A percentile compares a stretch with the other conserved stretches of the same genome.
These are phyloP conservation scores for Odontamblyopus lacepedii DNA, from an alignment of 2,797 vertebrate genomes.

Conservation along the genomic window DNA sequence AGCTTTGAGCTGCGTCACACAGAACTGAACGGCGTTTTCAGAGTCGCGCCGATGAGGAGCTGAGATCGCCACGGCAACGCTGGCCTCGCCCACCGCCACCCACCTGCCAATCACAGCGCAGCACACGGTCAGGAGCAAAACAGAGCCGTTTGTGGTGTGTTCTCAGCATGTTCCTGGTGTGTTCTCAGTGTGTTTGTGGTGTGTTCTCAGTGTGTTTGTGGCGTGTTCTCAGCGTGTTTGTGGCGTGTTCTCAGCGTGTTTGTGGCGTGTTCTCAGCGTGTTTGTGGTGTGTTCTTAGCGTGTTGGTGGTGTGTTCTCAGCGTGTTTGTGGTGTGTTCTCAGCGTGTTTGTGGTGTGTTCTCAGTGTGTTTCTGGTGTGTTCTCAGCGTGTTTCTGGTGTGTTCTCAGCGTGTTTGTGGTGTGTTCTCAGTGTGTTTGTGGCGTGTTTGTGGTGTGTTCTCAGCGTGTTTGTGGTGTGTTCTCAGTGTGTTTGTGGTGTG, in stretches of 20 bases:
- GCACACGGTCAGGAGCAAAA: not conserved
- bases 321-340: too few species aligned
- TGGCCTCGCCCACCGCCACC: conserved; percentile 89
- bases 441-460: too few species aligned
- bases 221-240: too few species aligned
- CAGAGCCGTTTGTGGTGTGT: not conserved
- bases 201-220: not conserved
- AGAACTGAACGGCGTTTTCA: conserved; percentile 83
- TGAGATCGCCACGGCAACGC: conserved; percentile 87
- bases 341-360: too few species aligned
- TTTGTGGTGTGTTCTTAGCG: too few species aligned
- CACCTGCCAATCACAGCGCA: conserved; percentile 40
- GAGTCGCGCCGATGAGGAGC: conserved; percentile 86
- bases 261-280: too few species aligned
- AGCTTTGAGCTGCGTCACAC: conserved; percentile 86
- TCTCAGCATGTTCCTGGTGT: not conserved
- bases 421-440: not conserved
- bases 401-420: not conserved
- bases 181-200: not conserved
- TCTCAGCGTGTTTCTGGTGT: not conserved
- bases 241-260: too few species aligned
- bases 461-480: too few species aligned
- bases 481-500: too few species aligned
- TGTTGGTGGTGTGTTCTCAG: too few species aligned
- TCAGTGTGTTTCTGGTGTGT: not conserved